These are phyloP conservation scores for Nymphalis io DNA, from an alignment of 1,140 invertebrate genomes.

Conservation along the genomic window DNA sequence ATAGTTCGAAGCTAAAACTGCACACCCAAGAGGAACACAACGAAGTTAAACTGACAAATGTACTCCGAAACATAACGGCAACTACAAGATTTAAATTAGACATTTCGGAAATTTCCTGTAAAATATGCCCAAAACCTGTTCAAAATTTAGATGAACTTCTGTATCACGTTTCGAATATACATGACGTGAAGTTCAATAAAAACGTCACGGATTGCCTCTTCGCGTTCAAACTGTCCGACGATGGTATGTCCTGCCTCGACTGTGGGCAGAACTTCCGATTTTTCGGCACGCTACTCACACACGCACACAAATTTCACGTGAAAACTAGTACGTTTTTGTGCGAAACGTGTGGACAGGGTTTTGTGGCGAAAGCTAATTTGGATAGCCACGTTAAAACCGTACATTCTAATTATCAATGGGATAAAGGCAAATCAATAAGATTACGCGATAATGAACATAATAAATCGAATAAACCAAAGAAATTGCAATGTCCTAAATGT, in stretches of 20 bases:
- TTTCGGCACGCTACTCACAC: constrained; percentile 48
- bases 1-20: constrained; percentile 36
- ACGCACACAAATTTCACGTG: constrained; percentile 47
- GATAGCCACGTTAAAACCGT: constrained; percentile 32
- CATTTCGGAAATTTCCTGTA: constrained; percentile 47
- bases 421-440: constrained; percentile 1
- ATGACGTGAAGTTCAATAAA: constrained; percentile 39
- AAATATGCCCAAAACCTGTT: constrained; percentile 39
- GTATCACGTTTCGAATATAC: constrained; percentile 34
- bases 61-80: constrained; percentile 23
- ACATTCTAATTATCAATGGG: constrained; percentile 21
- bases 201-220: constrained; percentile 34
- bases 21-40: constrained; percentile 35
- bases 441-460: background rate
- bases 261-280: constrained; percentile 49
- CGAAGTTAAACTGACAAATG: constrained; percentile 34
- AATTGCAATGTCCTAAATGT: constrained; percentile 45
- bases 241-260: constrained; percentile 45
- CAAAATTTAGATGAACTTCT: constrained; percentile 43
- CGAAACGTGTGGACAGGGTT: constrained; percentile 49
- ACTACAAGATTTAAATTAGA: constrained; percentile 41
- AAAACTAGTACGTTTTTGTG: constrained; percentile 48
- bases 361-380: constrained; percentile 37
- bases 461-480: constrained; percentile 9
- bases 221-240: constrained; percentile 46